Percentiles rank a stretch among this genome's conserved stretches.
Conservation (phyloP, 2,113 vertebrate species). For the Scalopus aquaticus region DNA sequence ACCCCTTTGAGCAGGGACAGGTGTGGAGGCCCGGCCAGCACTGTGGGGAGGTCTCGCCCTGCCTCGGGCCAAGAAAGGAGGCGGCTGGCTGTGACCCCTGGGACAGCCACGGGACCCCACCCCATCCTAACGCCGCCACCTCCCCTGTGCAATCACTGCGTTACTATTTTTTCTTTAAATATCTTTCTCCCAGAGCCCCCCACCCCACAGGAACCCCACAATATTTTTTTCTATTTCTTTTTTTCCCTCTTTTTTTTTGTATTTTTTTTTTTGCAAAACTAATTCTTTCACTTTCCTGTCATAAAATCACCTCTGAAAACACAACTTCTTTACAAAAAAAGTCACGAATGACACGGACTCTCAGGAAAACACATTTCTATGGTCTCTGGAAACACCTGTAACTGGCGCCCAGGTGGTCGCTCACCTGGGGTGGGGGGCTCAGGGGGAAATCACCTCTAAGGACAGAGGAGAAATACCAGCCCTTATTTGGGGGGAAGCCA, state of each 20-base stretch:
- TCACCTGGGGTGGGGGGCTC: conserved; percentile 29
- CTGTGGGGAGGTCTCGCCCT: background rate
- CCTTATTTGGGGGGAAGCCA: conserved; percentile 76
- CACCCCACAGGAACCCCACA: conserved; percentile 81
- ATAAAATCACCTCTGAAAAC: conserved; percentile 91
- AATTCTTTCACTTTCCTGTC: conserved; percentile 88
- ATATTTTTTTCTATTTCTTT: conserved; percentile 62
- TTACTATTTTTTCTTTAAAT: conserved; percentile 87
- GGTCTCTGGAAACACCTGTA: conserved; percentile 78
- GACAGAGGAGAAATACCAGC: conserved; percentile 75
- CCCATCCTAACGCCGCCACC: conserved; percentile 80
- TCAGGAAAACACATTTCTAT: conserved; percentile 85
- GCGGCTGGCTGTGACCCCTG: background rate
- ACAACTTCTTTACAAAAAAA: conserved; percentile 86
- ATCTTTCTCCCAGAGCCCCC: conserved; percentile 82
- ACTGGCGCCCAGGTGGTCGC: conserved; percentile 55
- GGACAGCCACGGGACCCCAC: background rate
- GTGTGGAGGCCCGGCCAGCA: background rate
- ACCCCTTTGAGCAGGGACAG: background rate
- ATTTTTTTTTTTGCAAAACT: conserved; percentile 89
- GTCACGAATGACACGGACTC: conserved; percentile 86
- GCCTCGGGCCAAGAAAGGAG: background rate
- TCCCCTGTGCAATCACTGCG: conserved; percentile 88
- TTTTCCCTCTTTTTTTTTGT: conserved; percentile 59
- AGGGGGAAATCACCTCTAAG: conserved; percentile 52